Evolutionary conservation across 1,140 invertebrate species (phyloP).

Genomic region (Sminthurides bifidus): DNA sequence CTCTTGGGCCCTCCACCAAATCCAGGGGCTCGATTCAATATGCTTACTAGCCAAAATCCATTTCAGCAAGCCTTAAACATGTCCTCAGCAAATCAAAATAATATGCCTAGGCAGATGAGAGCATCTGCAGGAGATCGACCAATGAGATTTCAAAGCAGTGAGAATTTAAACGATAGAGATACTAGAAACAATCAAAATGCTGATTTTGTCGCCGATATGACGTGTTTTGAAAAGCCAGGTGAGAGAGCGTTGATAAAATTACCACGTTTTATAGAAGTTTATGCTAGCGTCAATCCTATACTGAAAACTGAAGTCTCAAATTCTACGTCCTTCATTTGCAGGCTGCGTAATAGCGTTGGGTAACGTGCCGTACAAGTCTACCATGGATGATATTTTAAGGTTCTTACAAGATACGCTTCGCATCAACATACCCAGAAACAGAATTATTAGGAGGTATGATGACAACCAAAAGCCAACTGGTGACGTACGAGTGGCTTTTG

Average conservation of each 20-base stretch:
- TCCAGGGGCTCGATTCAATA: constrained; percentile 13
- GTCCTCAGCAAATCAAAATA: too few relatives aligned
- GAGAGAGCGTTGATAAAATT: background rate
- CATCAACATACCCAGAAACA: constrained; percentile 51
- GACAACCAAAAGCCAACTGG: constrained; percentile 73
- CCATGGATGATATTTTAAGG: constrained; percentile 70
- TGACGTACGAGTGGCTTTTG: constrained; percentile 74
- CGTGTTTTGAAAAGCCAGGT: constrained; percentile 9
- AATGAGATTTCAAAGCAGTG: background rate
- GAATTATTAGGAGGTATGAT: constrained; percentile 69
- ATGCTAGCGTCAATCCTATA: background rate
- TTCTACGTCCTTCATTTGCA: too few relatives aligned
- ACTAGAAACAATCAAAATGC: background rate
- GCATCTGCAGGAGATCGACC: background rate
- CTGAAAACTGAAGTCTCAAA: background rate
- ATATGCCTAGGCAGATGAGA: background rate
- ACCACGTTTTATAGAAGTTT: background rate
- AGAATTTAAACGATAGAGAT: background rate
- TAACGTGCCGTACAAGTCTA: constrained; percentile 75
- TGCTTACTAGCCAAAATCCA: constrained; percentile 13
- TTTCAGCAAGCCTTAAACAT: constrained; percentile 27
- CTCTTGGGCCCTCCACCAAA: constrained; percentile 6
- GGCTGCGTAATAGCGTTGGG: constrained; percentile 70
- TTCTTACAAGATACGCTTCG: constrained; percentile 55
- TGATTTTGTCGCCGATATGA: background rate